These are phyloP conservation scores for Callyntrura sp. DNA, from an alignment of 2,888 invertebrate genomes.

Conservation along the genomic window DNA sequence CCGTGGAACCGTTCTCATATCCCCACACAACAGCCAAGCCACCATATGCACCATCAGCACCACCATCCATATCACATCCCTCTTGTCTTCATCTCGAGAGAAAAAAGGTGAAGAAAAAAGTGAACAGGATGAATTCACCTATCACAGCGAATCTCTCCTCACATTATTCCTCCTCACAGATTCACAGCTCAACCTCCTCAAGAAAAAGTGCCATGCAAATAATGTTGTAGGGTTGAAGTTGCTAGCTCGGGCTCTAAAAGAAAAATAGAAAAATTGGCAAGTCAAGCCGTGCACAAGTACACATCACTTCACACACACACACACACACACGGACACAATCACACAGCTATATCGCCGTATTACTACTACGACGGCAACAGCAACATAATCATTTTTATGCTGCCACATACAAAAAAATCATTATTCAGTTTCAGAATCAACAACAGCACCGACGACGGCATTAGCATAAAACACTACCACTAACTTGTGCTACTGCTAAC, in stretches of 20 bases:
- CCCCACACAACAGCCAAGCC: not conserved
- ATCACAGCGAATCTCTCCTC: conserved; percentile 74
- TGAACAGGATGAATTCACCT: conserved; percentile 73
- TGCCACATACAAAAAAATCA: conserved; percentile 8
- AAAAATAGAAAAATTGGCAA: conserved; percentile 71
- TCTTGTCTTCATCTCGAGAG: conserved; percentile 59
- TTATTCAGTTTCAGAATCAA: conserved; percentile 42
- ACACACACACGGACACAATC: not conserved
- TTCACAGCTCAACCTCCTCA: conserved; percentile 75
- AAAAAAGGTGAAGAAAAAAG: conserved; percentile 66
- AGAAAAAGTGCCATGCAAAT: conserved; percentile 69
- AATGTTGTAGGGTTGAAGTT: conserved; percentile 24
- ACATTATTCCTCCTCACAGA: conserved; percentile 71
- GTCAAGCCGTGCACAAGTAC: conserved; percentile 45
- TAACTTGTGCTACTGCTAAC: conserved; percentile 34
- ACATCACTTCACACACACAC: conserved; percentile 3
- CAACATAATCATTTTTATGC: conserved; percentile 24
- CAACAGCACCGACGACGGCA: conserved; percentile 59
- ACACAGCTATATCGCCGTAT: not conserved
- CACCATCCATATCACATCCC: conserved; percentile 36
- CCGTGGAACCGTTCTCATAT: conserved; percentile 13
- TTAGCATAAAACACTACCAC: conserved; percentile 58
- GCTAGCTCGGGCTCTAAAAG: not conserved
- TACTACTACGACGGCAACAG: conserved; percentile 10
- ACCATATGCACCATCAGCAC: conserved; percentile 35